Evolutionary conservation across 2,113 vertebrate species (phyloP), one percentile per base, ranked within the genome.

Genomic region (Daphoenositta chrysoptera): DNA sequence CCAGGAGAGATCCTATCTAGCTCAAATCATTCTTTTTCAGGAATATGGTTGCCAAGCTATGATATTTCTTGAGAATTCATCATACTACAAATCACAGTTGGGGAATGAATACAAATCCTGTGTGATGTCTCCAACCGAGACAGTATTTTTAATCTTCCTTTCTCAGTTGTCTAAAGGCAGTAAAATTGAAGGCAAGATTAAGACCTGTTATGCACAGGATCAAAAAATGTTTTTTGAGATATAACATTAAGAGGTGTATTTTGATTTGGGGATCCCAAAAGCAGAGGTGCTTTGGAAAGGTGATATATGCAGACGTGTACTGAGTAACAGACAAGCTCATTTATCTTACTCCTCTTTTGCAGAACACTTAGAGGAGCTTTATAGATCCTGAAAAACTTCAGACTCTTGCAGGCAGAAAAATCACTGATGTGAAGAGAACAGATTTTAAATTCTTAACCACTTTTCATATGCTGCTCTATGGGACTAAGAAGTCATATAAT

Each of bases 141-240:
- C 33, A 66, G 80, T 80, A 82, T 88, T 95, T 96, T 91, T 94
- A 95, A 95, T 92, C 71, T 89, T 93, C 71, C 83, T 87, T 94
- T 85, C 70, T 87, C 33, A 18, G 75, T 80, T 93, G 75, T 80
- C 93, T 85, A 80, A 65, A 88, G 0, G 24, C 45, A 73, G 63
- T 54, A 79, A 94, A 93, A 87, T 20, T 80, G 71, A 94, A 77
- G 47, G 33, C 53, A 76, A 53, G 50, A 91, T 90, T 93, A 96
- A 89, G 78, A 65, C 42, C 18, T 94, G 33, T 76, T 85, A 85
- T 13, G 54, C 68, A 66, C 30, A 85, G 81, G 53, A 87, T 85
- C 37, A 89, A 87, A 78, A 89, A 64, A 10, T 28, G 13, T 3
- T 78, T 78, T 76, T 50, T 92, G 61, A 89, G 53, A 75, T 26